Base-by-base conservation (phyloP, 1,140 invertebrate genomes). In the Drosophila bifasciata region DNA sequence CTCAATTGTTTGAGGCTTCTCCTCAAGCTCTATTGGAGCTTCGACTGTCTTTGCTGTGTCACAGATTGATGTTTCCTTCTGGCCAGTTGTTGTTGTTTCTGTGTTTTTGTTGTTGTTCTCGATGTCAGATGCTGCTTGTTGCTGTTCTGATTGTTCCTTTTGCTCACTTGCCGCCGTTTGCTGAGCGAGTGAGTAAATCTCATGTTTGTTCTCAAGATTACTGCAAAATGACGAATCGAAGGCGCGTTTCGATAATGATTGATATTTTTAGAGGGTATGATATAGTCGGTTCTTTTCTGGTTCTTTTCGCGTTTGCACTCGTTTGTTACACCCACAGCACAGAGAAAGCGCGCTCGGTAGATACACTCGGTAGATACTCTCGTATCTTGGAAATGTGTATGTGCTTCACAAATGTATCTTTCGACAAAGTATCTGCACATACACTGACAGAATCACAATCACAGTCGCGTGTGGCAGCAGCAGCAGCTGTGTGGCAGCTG, bases 141-240 rank as follows among this genome's bases (percentile, higher is more conserved):
- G 43, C 60, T 57, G 43, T 72, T 50, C 28, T 45, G 63, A 58
- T 16, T 57, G 62, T 70, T 89, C 57, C 59, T 83, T 72, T 84
- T 85, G 64, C 73, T 91, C 80, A 80, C 80, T 89, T 90, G 90
- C 84, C 68, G 83, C 81, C 77, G 90, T 86, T 75, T 91, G 88
- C 93, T 97, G 96, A 91, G 94, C 94, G 91, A 94, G 93, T 81
- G 96, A 97, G 92, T 97, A 95, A 85, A 98, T 95, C 92, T 97
- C 95, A 94, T 97, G 93, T 93, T 95, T 94, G 92, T 95, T 94
- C 94, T 97, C 96, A 92, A 97, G 94, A 90, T 95, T 96, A 94
- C 97, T 98, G 94, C 71, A 95, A 95, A 92, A 93, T 74, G 56
- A 67, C 76, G 75, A 49, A 66, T 78, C 80, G 78, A 89, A 74